Evolutionary conservation across 2,797 vertebrate species (phyloP).

Genomic region (Numenius phaeopus): DNA sequence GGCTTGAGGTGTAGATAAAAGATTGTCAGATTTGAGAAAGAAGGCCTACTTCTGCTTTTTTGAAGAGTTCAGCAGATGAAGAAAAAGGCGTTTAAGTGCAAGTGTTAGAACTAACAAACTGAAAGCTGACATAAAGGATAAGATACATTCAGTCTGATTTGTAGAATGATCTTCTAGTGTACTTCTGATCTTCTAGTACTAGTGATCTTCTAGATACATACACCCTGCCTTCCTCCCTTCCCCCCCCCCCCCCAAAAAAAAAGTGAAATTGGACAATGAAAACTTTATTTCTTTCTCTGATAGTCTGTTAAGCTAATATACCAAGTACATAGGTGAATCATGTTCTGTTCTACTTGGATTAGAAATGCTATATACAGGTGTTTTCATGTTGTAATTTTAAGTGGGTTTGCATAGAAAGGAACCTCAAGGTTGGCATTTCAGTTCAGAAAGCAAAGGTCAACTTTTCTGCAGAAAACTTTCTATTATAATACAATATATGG

Average conservation of each 20-base stretch:
- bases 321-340: neutral
- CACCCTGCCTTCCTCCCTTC: too few species aligned
- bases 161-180: neutral
- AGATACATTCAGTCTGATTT: neutral
- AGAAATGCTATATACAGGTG: neutral
- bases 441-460: neutral
- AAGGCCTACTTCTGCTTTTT: neutral
- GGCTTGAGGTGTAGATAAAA: constrained; percentile 2
- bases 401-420: neutral
- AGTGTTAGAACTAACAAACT: neutral
- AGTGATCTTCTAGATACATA: too few species aligned
- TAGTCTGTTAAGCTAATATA: neutral
- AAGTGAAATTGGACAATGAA: neutral
- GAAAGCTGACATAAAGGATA: neutral
- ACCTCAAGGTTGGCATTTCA: neutral
- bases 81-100: neutral
- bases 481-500: neutral
- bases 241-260: neutral
- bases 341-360: neutral
- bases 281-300: neutral
- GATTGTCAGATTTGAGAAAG: neutral
- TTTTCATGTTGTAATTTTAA: neutral
- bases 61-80: neutral
- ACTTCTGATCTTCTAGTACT: too few species aligned
- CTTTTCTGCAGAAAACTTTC: neutral